These are phyloP conservation scores for Drosophila repletoides DNA, from an alignment of 1,140 invertebrate genomes.

Conservation along the genomic window DNA sequence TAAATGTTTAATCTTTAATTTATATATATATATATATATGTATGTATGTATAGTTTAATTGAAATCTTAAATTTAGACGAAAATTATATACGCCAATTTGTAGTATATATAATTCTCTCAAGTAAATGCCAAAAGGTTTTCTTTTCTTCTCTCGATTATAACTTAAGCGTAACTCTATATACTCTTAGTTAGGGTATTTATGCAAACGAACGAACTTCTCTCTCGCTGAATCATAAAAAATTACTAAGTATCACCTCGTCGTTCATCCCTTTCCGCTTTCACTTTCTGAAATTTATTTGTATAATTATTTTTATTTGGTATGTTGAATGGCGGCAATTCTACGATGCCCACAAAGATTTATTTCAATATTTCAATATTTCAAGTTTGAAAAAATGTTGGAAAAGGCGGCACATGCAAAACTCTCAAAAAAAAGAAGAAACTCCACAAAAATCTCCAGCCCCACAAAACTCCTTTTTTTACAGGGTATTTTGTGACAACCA, in stretches of 20 bases:
- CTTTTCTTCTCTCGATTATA: slow-evolving; percentile 45
- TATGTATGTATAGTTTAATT: slow-evolving; percentile 23
- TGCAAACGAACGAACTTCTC: slow-evolving; percentile 46
- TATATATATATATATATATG: slow-evolving; percentile 37
- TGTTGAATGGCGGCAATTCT: slow-evolving; percentile 73
- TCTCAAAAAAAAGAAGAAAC: not conserved
- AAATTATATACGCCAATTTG: slow-evolving; percentile 56
- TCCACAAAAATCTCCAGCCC: not conserved
- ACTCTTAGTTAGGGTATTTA: no score
- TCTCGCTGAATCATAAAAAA: slow-evolving; percentile 49
- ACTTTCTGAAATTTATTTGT: slow-evolving; percentile 43
- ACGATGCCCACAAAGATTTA: no score
- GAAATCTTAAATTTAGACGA: slow-evolving; percentile 78
- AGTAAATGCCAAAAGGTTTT: slow-evolving; percentile 75
- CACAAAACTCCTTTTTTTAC: slow-evolving; percentile 3
- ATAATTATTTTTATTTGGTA: slow-evolving; percentile 68
- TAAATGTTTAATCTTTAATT: slow-evolving; percentile 11
- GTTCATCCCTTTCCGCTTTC: slow-evolving; percentile 36
- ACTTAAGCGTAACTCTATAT: slow-evolving; percentile 68
- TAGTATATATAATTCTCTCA: slow-evolving; percentile 68
- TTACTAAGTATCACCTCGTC: slow-evolving; percentile 70
- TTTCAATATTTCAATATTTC: no score
- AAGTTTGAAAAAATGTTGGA: slow-evolving; percentile 42
- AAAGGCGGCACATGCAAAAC: slow-evolving; percentile 48
- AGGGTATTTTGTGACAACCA: slow-evolving; percentile 36